Base-by-base conservation (phyloP, 92 coral and sea anemone species). In the Bergia sp. region DNA sequence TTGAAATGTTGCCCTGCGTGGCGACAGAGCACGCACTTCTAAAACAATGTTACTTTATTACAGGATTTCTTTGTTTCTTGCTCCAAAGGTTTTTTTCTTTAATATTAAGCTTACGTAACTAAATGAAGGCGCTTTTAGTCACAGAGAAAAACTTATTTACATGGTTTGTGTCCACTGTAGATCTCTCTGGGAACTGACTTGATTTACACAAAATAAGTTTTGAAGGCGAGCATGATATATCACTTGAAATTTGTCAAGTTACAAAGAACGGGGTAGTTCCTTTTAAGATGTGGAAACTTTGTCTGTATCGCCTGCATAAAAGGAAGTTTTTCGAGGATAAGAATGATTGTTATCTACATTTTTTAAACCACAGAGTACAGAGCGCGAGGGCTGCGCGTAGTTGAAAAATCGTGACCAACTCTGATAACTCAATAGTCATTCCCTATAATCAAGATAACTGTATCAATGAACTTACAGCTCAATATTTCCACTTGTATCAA, bases 401-500 rank as follows among this genome's bases (percentile, higher is more conserved):
- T 42, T 40, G 21, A 44, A 74, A 40, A 50, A 47, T 83, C 76
- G 86, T 67, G 73, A 82, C 61, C 20, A 5, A 18, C 73, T 79
- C 18, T 43, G 44, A 71, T 84, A 50, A 55, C 11, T 10, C 67
- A 49, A 71, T 72, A 71, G 2, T 73, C 72, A 45, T 72, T 84
- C 55, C 45, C 47, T 13, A 29, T 44, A 71, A 73, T 72, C 87
- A 38, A 67, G 44, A 72, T 36, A 61, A 20, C 58, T 73, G 42
- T 44, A 72, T 71, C 87, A 38, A 69, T 7, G 37, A 3, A 67
- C 71, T 82, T 38, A 43, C 21, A 84, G 41, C 23, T 83, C 39
- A 67, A 45, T 37, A 72, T 47, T 72, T 72, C 78, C 79, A 29
- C 87, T 84, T 29, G 87, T 41, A 75, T 72, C 61, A 71, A 50